These are phyloP conservation scores for Semicossyphus pulcher DNA, from an alignment of 2,113 vertebrate genomes.

Conservation along the genomic window DNA sequence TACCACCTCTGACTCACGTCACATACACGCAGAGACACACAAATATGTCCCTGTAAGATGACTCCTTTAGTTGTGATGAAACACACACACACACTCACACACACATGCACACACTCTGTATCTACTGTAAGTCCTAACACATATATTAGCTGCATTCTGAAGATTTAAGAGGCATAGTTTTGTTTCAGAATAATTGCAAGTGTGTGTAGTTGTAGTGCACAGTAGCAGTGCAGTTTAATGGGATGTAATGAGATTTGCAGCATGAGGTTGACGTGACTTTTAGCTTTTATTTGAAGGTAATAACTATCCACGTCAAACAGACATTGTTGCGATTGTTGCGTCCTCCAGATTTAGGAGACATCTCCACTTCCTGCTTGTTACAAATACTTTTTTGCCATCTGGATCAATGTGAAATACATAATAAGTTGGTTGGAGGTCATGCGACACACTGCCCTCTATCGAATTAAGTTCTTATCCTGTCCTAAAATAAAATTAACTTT, in stretches of 20 bases:
- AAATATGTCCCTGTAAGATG: neutral
- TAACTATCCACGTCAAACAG: neutral
- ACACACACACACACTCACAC: neutral
- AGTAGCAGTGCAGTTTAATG: neutral
- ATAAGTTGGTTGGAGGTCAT: neutral
- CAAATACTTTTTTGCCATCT: neutral
- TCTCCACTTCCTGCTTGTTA: no score
- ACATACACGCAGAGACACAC: conserved; percentile 18
- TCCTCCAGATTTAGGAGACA: no score
- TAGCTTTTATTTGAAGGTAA: neutral
- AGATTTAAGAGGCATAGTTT: neutral
- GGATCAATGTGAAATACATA: neutral
- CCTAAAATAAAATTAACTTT: neutral
- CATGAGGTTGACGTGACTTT: no score
- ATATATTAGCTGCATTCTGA: conserved; percentile 5
- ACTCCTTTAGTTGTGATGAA: neutral
- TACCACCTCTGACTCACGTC: conserved; percentile 13
- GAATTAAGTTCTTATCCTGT: neutral
- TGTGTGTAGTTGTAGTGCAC: neutral
- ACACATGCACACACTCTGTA: neutral
- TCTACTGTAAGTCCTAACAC: neutral
- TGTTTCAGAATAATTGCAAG: neutral
- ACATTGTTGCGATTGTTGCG: no score
- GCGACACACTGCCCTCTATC: no score
- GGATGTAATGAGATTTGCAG: no score